Conservation (phyloP, 2,113 vertebrate species). For the Petrocephalus zakoni region DNA sequence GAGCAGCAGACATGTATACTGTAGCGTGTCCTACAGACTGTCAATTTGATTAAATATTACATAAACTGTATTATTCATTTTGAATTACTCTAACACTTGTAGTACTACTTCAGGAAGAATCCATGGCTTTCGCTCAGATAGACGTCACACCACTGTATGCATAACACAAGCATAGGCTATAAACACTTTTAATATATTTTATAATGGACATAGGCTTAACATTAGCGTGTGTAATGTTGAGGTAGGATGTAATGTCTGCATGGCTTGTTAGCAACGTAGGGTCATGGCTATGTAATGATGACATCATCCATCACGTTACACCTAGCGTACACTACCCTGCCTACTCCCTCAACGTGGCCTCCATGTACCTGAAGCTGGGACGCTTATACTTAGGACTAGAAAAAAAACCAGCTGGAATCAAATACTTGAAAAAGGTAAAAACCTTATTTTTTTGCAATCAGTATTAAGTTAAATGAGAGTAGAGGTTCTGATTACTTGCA, state of each 20-base stretch:
- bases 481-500: background rate
- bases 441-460: background rate
- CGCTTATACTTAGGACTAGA: slow-evolving; percentile 74
- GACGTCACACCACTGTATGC: too few species aligned
- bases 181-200: background rate
- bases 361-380: slow-evolving; percentile 90
- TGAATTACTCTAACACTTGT: background rate
- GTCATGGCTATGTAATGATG: background rate
- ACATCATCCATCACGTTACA: background rate
- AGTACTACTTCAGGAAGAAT: background rate
- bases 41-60: too few species aligned
- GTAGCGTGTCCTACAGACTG: too few species aligned
- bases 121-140: too few species aligned
- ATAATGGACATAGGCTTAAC: background rate
- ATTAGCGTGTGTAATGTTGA: background rate
- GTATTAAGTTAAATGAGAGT: background rate
- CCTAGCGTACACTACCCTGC: slow-evolving; percentile 79
- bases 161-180: too few species aligned
- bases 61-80: too few species aligned
- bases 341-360: slow-evolving; percentile 89
- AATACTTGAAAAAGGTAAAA: slow-evolving; percentile 75
- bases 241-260: background rate
- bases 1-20: too few species aligned
- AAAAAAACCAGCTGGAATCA: slow-evolving; percentile 57
- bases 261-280: background rate